Evolutionary conservation across 2,888 invertebrate species (phyloP).

Genomic region (Pachymerium ferrugineum): DNA sequence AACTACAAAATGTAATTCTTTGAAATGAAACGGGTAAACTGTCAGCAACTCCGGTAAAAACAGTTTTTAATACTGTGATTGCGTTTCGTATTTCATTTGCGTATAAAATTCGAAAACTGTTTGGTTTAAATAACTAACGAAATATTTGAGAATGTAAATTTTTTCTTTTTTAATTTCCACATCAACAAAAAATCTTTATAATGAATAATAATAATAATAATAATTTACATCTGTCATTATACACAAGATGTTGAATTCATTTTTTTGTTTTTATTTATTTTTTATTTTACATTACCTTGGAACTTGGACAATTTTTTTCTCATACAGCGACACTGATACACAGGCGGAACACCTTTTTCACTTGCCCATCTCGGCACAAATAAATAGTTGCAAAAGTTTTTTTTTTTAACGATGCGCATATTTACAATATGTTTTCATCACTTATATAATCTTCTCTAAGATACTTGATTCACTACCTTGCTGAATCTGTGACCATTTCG

Average conservation of each 20-base stretch:
- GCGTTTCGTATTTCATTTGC: too few species aligned
- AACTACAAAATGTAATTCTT: slow-evolving; percentile 10
- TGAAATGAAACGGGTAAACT: too few species aligned
- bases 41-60: too few species aligned
- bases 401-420: slow-evolving; percentile 17
- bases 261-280: too few species aligned
- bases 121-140: too few species aligned
- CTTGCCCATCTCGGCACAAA: slow-evolving; percentile 17
- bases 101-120: too few species aligned
- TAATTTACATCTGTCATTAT: slow-evolving; percentile 27
- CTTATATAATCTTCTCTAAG: not conserved
- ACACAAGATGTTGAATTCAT: slow-evolving; percentile 14
- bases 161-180: too few species aligned
- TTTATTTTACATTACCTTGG: slow-evolving; percentile 16
- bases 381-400: slow-evolving; percentile 5
- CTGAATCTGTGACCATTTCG: slow-evolving; percentile 34
- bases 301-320: slow-evolving; percentile 23
- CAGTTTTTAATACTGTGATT: too few species aligned
- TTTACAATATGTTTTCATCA: slow-evolving; percentile 11
- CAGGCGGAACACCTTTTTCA: slow-evolving; percentile 17
- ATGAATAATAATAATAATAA: slow-evolving; percentile 20
- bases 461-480: slow-evolving; percentile 28
- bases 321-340: slow-evolving; percentile 21
- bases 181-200: not conserved
- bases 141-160: too few species aligned